These are phyloP conservation scores for Halcyon leucocephala DNA, from an alignment of 2,797 vertebrate species.

Conservation along the genomic window DNA sequence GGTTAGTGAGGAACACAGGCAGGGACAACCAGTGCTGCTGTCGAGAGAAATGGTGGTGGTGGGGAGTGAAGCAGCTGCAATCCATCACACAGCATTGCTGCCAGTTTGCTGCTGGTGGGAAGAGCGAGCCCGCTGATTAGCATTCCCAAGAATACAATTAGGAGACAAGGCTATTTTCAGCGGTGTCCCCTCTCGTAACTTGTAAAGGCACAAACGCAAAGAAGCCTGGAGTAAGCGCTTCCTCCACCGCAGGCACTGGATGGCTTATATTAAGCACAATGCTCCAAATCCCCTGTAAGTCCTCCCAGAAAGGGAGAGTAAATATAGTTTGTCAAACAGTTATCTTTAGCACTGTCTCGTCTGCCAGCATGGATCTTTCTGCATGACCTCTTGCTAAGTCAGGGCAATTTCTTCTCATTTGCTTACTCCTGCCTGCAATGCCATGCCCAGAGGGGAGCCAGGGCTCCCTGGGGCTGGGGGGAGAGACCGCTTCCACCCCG, in stretches of 20 bases:
- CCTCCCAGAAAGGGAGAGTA: constrained; percentile 71
- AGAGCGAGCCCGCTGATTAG: constrained; percentile 26
- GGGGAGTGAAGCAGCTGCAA: not conserved
- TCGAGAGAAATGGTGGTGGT: not conserved
- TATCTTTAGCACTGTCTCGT: constrained; percentile 71
- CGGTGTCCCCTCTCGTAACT: constrained; percentile 7
- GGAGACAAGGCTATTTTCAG: constrained; percentile 55
- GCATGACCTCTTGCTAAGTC: constrained; percentile 68
- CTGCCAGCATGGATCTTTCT: constrained; percentile 65
- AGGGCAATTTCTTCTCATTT: constrained; percentile 54
- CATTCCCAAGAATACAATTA: constrained; percentile 53
- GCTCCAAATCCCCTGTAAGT: constrained; percentile 71
- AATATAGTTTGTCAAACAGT: constrained; percentile 70
- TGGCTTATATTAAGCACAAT: constrained; percentile 67
- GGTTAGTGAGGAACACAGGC: not conserved
- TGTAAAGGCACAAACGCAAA: constrained; percentile 44
- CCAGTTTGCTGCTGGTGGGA: constrained; percentile 11
- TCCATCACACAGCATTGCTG: not conserved
- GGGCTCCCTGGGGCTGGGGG: not conserved
- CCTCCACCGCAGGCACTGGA: constrained; percentile 46
- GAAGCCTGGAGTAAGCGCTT: constrained; percentile 27
- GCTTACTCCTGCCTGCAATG: not conserved
- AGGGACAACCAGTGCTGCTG: not conserved
- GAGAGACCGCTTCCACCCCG: not conserved
- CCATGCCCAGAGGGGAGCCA: not conserved